Evolutionary conservation across 64 coral and sea anemone species (phyloP).

Genomic region (Catalaphyllia jardinei): DNA sequence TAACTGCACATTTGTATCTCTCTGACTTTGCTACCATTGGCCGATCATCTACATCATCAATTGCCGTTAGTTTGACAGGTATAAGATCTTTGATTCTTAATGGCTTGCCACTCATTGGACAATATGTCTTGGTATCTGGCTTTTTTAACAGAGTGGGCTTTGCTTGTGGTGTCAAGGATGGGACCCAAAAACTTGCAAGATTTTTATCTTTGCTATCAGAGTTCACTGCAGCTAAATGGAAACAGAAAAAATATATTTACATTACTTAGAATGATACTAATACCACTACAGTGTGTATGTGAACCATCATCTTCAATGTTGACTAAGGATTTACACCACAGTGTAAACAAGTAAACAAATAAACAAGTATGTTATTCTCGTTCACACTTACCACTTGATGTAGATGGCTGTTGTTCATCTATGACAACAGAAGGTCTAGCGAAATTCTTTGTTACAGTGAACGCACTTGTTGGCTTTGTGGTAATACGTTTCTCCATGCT

Average conservation of each 20-base stretch:
- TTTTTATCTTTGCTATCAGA: constrained; percentile 46
- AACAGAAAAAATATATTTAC: background rate
- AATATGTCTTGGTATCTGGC: constrained; percentile 94
- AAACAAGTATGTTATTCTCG: background rate
- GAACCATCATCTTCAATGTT: no score
- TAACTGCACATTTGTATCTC: constrained; percentile 95
- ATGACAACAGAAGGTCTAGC: background rate
- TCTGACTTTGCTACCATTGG: constrained; percentile 82
- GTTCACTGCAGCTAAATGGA: background rate
- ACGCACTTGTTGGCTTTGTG: constrained; percentile 83
- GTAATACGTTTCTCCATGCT: constrained; percentile 88
- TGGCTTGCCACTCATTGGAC: constrained; percentile 86
- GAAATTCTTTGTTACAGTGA: constrained; percentile 61
- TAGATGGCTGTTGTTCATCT: constrained; percentile 59
- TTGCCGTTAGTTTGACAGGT: constrained; percentile 80
- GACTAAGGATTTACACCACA: no score
- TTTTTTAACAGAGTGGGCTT: constrained; percentile 80
- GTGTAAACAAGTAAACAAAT: no score
- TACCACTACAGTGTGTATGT: no score
- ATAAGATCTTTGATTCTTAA: constrained; percentile 95
- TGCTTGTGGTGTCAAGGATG: constrained; percentile 92
- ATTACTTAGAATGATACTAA: no score
- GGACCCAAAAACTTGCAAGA: constrained; percentile 98
- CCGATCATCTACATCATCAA: constrained; percentile 68
- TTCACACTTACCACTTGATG: constrained; percentile 71